Evolutionary conservation across 2,113 vertebrate species (phyloP), one percentile per base, ranked within the genome.

Genomic region (Notiomystis cincta): DNA sequence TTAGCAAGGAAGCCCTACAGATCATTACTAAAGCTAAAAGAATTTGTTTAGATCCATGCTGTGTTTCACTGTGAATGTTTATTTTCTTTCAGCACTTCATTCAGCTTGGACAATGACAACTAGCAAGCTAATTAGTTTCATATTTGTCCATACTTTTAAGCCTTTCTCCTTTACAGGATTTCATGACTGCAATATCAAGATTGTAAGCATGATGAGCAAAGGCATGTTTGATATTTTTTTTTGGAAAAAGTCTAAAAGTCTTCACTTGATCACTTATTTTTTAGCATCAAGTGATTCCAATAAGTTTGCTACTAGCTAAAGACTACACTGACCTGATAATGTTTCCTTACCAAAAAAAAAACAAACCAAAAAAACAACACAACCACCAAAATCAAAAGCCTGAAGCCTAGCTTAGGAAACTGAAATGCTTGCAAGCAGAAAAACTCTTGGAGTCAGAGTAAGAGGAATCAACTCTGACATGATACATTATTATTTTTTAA

Each of bases 1-100:
- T 94, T 81, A 64, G 37, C 54, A 69, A 87, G 60, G 33, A 88
- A 93, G 65, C 31, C 33, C 72, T 88, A 75, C 40, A 82, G 72
- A 91, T 93, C 78, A 88, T 80, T 97, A 92, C 61, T 85, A 93
- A 96, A 95, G 81, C 87, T 75, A 66, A 93, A 97, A 95, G 66
- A 90, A 76, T 92, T 97, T 96, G 89, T 92, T 88, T 94, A 94
- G 81, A 90, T 93, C 53, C 90, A 82, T 54, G 75, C 89, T 95
- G 77, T n/a, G 53, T 84, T 92, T 82, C 88, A 51, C 51, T 88
- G 53, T 2, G 13, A 90, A 88, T 51, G 64, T 91, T 96, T 96
- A 64, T 95, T 94, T 92, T 92, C 77, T 95, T 93, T 96, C 86
- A 89, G 67, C 84, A 87, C 81, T 91, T 94, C 82, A 60, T 92